These are phyloP conservation scores for Trialeurodes vaporariorum DNA, from an alignment of 1,140 invertebrate genomes.

Conservation along the genomic window DNA sequence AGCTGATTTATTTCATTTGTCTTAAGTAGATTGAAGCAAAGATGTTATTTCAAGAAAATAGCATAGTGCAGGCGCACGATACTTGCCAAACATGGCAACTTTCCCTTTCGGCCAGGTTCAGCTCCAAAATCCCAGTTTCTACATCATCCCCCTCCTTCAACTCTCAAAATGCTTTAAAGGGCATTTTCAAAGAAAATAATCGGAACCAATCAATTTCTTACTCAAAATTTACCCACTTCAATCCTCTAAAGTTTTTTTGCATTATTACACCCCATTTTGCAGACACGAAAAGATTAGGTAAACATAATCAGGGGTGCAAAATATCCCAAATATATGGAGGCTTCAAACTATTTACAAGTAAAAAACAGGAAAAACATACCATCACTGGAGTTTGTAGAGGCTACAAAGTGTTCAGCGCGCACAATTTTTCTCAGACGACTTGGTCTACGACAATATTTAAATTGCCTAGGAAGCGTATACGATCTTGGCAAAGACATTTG, in stretches of 20 bases:
- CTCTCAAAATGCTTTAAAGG: too few relatives aligned
- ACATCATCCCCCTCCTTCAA: too few relatives aligned
- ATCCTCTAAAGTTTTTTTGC: neutral
- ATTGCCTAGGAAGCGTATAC: slow-evolving; percentile 71
- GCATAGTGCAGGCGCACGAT: too few relatives aligned
- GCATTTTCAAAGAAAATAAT: neutral
- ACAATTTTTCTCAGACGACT: slow-evolving; percentile 39
- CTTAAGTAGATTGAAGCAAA: too few relatives aligned
- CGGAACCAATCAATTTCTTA: slow-evolving; percentile 4
- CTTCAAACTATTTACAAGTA: neutral
- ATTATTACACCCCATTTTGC: neutral
- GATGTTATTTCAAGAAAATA: too few relatives aligned
- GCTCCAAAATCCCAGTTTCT: too few relatives aligned
- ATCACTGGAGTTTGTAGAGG: slow-evolving; percentile 74
- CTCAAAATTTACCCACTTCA: neutral
- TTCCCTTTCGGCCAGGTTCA: too few relatives aligned
- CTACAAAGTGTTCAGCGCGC: slow-evolving; percentile 48
- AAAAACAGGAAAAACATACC: slow-evolving; percentile 38
- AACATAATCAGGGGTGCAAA: neutral
- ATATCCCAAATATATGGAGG: neutral
- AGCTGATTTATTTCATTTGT: too few relatives aligned
- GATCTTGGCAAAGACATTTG: slow-evolving; percentile 67
- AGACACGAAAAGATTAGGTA: neutral
- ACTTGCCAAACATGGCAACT: too few relatives aligned
- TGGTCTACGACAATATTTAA: slow-evolving; percentile 60